Evolutionary conservation across 2,888 invertebrate species (phyloP).

Genomic region (Rambutsinella grinnellia): DNA sequence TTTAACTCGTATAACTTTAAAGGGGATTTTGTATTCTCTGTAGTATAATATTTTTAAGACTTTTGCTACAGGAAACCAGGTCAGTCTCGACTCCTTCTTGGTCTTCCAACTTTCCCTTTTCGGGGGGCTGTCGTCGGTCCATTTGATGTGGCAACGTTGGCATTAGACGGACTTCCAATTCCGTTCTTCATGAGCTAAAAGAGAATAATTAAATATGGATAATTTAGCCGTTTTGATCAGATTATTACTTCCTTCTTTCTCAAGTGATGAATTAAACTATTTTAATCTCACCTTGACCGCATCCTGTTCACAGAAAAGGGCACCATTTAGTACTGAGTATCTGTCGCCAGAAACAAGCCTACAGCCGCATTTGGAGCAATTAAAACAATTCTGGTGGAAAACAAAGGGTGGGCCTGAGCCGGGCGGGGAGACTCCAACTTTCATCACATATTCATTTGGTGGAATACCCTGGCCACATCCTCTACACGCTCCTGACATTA

Average conservation of each 20-base stretch:
- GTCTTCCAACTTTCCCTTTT: constrained; percentile 91
- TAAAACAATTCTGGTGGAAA: constrained; percentile 96
- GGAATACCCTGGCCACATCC: constrained; percentile 94
- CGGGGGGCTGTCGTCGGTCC: constrained; percentile 70
- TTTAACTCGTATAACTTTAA: background rate
- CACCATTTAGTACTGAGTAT: constrained; percentile 92
- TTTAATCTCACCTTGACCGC: constrained; percentile 82
- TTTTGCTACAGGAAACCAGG: constrained; percentile 67
- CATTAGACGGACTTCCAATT: constrained; percentile 65
- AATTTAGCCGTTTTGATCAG: background rate
- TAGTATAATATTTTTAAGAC: background rate
- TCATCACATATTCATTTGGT: constrained; percentile 93
- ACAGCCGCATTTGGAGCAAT: constrained; percentile 92
- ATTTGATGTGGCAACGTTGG: constrained; percentile 64
- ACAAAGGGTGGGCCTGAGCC: constrained; percentile 75
- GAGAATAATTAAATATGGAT: background rate
- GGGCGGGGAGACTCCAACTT: constrained; percentile 75
- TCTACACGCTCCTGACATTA: constrained; percentile 91
- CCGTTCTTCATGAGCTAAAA: constrained; percentile 66
- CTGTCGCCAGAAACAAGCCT: constrained; percentile 92
- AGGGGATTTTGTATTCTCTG: background rate
- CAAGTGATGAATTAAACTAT: background rate
- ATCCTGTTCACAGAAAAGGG: constrained; percentile 94
- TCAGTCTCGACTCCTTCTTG: constrained; percentile 92
- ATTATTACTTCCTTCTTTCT: background rate